phyloP scores from a whole-genome alignment of 1,140 invertebrate species.

The Bombus picipes region DNA sequence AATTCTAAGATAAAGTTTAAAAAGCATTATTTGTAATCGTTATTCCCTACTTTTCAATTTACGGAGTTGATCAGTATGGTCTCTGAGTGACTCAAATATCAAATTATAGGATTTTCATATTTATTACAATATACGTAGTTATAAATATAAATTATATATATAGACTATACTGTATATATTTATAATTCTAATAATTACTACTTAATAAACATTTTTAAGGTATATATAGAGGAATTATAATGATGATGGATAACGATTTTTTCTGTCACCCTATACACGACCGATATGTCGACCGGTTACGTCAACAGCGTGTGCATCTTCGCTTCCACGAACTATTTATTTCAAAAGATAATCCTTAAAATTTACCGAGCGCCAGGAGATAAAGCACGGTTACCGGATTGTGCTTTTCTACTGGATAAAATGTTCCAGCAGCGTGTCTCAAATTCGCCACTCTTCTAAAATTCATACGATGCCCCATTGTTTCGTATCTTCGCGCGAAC shows the following conservation, averaged over 20 bases:
- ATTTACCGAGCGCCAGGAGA: conserved; percentile 27
- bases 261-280: too few species aligned
- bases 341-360: conserved; percentile 41
- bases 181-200: too few species aligned
- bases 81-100: too few species aligned
- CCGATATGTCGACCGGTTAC: neutral
- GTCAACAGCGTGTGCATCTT: conserved; percentile 34
- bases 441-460: conserved; percentile 54
- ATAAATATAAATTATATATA: too few species aligned
- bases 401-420: conserved; percentile 44
- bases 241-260: neutral
- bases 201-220: neutral
- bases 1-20: too few species aligned
- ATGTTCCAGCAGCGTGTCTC: conserved; percentile 42
- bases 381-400: conserved; percentile 52
- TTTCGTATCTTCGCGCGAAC: conserved; percentile 49
- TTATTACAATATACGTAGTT: too few species aligned
- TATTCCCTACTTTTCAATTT: too few species aligned
- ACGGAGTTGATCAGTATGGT: too few species aligned
- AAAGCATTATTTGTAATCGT: too few species aligned
- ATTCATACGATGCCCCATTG: conserved; percentile 53
- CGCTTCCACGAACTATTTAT: conserved; percentile 8
- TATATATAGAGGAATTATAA: neutral
- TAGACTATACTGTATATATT: too few species aligned
- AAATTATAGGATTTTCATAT: too few species aligned